Conservation (phyloP, 2,113 vertebrate genomes). For the Tichodroma muraria region DNA sequence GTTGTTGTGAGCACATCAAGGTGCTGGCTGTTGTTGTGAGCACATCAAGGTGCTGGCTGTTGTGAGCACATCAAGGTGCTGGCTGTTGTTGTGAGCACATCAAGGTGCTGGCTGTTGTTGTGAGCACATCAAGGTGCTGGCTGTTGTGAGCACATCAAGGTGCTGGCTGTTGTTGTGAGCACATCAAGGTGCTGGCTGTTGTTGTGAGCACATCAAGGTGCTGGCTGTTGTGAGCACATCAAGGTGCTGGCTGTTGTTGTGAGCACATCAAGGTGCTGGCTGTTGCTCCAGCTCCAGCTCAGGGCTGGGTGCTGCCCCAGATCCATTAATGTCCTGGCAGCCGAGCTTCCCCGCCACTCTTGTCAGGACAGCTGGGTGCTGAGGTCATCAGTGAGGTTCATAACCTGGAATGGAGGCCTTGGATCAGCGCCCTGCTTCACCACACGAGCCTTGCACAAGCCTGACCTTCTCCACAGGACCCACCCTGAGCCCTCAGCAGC, state of each 20-base stretch:
- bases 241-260: not conserved
- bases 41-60: accelerated
- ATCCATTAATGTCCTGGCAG: not conserved
- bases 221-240: too few relatives aligned
- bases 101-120: not conserved
- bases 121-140: too few relatives aligned
- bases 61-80: too few relatives aligned
- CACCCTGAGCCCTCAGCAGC: not conserved
- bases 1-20: too few relatives aligned
- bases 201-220: accelerated
- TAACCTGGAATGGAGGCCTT: not conserved
- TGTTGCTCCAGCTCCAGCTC: not conserved
- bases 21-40: not conserved
- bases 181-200: too few relatives aligned
- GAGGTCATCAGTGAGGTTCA: not conserved
- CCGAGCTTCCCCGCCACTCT: accelerated
- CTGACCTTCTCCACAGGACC: not conserved
- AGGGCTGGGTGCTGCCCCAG: not conserved
- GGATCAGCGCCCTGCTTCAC: not conserved
- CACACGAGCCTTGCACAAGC: not conserved
- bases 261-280: accelerated
- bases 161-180: too few relatives aligned
- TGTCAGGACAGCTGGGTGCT: not conserved
- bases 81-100: not conserved
- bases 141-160: accelerated